These are phyloP conservation scores for Cryptoblepharus egeriae DNA, from an alignment of 2,797 vertebrate species.

Conservation along the genomic window DNA sequence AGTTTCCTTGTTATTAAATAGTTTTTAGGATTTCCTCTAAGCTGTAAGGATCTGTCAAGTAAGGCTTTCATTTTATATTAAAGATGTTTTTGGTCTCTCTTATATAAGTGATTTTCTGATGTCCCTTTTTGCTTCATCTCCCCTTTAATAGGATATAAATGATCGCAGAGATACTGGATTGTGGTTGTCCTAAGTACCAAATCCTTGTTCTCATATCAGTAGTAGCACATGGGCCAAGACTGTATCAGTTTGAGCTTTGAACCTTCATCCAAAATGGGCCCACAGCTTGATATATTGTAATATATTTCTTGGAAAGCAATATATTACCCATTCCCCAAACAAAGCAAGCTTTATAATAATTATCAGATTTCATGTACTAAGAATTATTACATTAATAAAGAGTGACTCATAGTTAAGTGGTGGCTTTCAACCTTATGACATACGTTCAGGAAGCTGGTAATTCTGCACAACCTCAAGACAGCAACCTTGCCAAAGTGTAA, in stretches of 20 bases:
- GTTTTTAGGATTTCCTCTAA: slow-evolving; percentile 47
- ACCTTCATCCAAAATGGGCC: neutral
- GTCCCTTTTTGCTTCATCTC: slow-evolving; percentile 41
- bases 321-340: slow-evolving; percentile 28
- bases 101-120: slow-evolving; percentile 13
- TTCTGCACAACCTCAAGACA: slow-evolving; percentile 19
- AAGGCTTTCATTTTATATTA: slow-evolving; percentile 35
- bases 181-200: slow-evolving; percentile 47
- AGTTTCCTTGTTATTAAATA: slow-evolving; percentile 58
- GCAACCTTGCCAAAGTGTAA: slow-evolving; percentile 26
- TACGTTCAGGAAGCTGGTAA: slow-evolving; percentile 61
- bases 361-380: slow-evolving; percentile 66
- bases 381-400: slow-evolving; percentile 69
- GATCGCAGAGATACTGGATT: slow-evolving; percentile 33
- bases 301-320: slow-evolving; percentile 31
- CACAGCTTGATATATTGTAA: neutral
- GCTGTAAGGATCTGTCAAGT: neutral
- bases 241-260: neutral
- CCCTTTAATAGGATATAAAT: slow-evolving; percentile 31
- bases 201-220: neutral
- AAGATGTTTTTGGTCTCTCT: neutral
- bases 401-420: slow-evolving; percentile 70
- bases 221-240: too few relatives aligned
- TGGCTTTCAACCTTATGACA: slow-evolving; percentile 56
- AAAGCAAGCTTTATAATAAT: slow-evolving; percentile 64